These are phyloP conservation scores for Bos taurus DNA, from an alignment of 2,113 vertebrate species.

Conservation along the genomic window ARS-UCD2.0 NC_037335.1:81613501-81614000, in stretches of 20 bases:
- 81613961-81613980: background rate
- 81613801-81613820: background rate
- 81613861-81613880: accelerated
- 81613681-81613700: background rate
- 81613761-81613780: background rate
- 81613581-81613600: accelerated
- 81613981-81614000: background rate
- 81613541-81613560: accelerated
- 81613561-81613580: background rate
- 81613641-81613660: accelerated
- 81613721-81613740: background rate
- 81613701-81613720: accelerated
- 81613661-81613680: accelerated
- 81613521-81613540: accelerated
- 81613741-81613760: background rate
- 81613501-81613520: background rate
- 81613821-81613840: background rate
- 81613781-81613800: background rate
- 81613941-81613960: background rate
- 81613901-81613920: background rate
- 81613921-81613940: background rate
- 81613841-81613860: background rate
- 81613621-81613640: accelerated
- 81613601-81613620: accelerated
- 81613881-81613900: accelerated